A percentile compares a stretch with the other conserved stretches of the same genome.
These are phyloP conservation scores for Pseudoatta argentina DNA, from an alignment of 1,140 invertebrate genomes.

Conservation along the genomic window DNA sequence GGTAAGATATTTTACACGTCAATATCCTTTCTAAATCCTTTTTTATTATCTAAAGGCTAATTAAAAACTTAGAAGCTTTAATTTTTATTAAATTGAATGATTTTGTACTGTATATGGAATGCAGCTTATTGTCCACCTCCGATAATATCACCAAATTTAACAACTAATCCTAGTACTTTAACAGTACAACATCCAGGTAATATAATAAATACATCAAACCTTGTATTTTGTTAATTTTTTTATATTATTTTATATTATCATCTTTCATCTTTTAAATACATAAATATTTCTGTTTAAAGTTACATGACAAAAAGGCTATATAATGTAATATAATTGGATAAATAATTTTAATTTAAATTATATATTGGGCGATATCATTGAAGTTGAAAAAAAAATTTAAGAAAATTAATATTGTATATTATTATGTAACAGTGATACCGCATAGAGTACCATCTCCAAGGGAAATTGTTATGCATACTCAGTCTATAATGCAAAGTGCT, in stretches of 20 bases:
- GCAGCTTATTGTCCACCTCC: slow-evolving; percentile 88
- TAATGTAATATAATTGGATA: not conserved
- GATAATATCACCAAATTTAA: slow-evolving; percentile 89
- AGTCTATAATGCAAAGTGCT: slow-evolving; percentile 93
- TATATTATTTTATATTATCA: not conserved
- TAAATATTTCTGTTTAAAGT: not conserved
- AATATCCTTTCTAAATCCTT: not conserved
- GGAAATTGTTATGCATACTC: slow-evolving; percentile 93
- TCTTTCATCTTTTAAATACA: not conserved
- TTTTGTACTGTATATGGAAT: slow-evolving; percentile 79
- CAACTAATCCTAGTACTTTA: slow-evolving; percentile 89
- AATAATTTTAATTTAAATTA: not conserved
- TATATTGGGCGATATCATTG: not conserved
- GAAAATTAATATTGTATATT: slow-evolving; percentile 15
- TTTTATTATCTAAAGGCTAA: not conserved
- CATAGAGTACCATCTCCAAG: slow-evolving; percentile 93
- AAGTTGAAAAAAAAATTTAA: not conserved
- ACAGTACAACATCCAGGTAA: slow-evolving; percentile 89
- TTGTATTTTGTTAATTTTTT: slow-evolving; percentile 13
- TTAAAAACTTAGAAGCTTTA: not conserved
- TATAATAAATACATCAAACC: slow-evolving; percentile 44
- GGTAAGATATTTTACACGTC: slow-evolving; percentile 74
- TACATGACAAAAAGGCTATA: not conserved
- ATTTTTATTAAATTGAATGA: slow-evolving; percentile 52
- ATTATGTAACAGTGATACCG: slow-evolving; percentile 86